Evolutionary conservation across 2,113 vertebrate species (phyloP).

Genomic region (Panthera tigris): DNA sequence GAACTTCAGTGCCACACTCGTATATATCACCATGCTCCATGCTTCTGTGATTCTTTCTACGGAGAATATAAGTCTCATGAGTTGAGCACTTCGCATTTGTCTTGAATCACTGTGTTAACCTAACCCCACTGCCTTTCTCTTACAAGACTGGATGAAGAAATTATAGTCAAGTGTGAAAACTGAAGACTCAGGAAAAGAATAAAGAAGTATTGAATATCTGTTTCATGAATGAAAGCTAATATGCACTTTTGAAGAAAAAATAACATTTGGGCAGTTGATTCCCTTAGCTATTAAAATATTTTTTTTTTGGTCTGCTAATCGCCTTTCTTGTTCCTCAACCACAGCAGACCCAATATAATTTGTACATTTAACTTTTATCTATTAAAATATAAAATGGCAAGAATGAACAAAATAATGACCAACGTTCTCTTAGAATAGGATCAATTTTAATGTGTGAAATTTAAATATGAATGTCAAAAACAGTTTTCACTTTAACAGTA

Average conservation of each 20-base stretch:
- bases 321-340: neutral
- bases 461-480: neutral
- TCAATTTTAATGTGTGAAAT: neutral
- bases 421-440: neutral
- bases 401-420: neutral
- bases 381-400: neutral
- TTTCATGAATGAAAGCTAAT: neutral
- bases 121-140: neutral
- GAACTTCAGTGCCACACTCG: neutral
- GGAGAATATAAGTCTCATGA: constrained; percentile 44
- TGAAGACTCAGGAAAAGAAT: neutral
- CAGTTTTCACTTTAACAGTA: neutral
- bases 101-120: constrained; percentile 56
- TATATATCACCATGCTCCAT: neutral
- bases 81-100: constrained; percentile 35
- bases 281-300: neutral
- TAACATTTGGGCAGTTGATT: neutral
- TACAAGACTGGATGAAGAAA: constrained; percentile 34
- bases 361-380: neutral
- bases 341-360: neutral
- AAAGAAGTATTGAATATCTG: neutral
- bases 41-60: neutral
- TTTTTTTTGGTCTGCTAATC: neutral
- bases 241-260: neutral
- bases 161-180: neutral